Percentiles rank a stretch among this genome's conserved stretches.
Evolutionary conservation across 2,113 vertebrate genomes (phyloP).

Genomic region (Macroglossus sobrinus): DNA sequence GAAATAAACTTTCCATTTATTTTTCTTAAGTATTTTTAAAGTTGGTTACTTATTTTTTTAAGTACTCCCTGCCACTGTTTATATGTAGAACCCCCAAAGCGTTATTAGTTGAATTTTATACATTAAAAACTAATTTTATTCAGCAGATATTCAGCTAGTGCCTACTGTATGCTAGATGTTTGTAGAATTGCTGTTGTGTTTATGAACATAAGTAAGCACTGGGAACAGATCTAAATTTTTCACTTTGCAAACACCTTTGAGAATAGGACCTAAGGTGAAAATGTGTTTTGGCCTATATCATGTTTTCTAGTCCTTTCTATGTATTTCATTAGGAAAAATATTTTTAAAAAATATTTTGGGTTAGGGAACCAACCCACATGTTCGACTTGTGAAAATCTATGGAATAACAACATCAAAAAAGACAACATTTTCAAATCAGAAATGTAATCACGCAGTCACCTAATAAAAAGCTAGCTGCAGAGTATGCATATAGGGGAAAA

Average conservation of each 20-base stretch:
- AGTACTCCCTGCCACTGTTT: conserved; percentile 34
- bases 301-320: conserved; percentile 48
- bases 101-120: conserved; percentile 30
- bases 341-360: conserved; percentile 49
- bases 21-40: conserved; percentile 60
- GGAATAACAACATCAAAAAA: conserved; percentile 61
- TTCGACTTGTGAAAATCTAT: conserved; percentile 33
- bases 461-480: conserved; percentile 77
- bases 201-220: conserved; percentile 11
- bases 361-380: conserved; percentile 11
- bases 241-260: conserved; percentile 24
- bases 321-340: conserved; percentile 52
- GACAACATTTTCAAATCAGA: conserved; percentile 56
- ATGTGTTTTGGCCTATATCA: conserved; percentile 46
- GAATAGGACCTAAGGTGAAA: conserved; percentile 57
- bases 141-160: background rate
- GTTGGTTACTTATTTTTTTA: conserved; percentile 16
- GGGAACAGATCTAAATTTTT: background rate
- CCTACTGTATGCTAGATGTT: conserved; percentile 44
- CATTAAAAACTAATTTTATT: conserved; percentile 37
- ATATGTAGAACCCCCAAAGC: background rate
- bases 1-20: conserved; percentile 46
- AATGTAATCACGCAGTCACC: conserved; percentile 63
- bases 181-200: conserved; percentile 13
- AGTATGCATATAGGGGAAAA: conserved; percentile 44